phyloP scores from a whole-genome alignment of 2,797 vertebrate species.

The Netta rufina region DNA sequence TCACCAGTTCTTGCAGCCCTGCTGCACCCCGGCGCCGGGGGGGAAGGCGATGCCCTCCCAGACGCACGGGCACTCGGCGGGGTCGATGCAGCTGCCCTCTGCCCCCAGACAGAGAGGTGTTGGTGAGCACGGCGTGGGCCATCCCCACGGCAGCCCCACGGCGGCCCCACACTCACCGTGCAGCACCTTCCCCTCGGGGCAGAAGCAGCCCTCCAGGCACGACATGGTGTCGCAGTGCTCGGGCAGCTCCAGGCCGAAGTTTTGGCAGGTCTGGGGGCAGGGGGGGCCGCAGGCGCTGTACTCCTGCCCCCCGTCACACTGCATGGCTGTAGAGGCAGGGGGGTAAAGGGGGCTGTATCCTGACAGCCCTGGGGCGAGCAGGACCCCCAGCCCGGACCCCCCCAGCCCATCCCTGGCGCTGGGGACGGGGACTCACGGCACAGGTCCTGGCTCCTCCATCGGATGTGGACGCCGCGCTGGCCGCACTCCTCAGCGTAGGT shows the following conservation, averaged over 20 bases:
- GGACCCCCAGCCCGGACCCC: neutral
- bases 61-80: conserved; percentile 84
- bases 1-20: conserved; percentile 89
- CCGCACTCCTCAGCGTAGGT: conserved; percentile 88
- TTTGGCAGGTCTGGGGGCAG: conserved; percentile 82
- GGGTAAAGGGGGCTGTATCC: neutral
- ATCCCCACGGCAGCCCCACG: too few species aligned
- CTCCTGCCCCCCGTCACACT: conserved; percentile 88
- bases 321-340: conserved; percentile 80
- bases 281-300: conserved; percentile 88
- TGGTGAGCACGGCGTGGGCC: neutral
- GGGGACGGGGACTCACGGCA: conserved; percentile 82
- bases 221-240: conserved; percentile 78
- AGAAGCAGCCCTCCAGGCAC: conserved; percentile 93
- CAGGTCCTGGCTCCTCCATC: conserved; percentile 91
- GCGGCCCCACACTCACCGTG: conserved; percentile 74
- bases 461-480: conserved; percentile 80
- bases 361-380: neutral
- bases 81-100: conserved; percentile 82
- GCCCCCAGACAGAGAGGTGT: neutral
- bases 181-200: conserved; percentile 80
- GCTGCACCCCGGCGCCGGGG: conserved; percentile 75
- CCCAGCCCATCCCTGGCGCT: neutral
- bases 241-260: conserved; percentile 57
- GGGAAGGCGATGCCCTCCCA: conserved; percentile 86